Base-by-base conservation (phyloP, 2,888 invertebrate genomes). In the Selenia dentaria region DNA sequence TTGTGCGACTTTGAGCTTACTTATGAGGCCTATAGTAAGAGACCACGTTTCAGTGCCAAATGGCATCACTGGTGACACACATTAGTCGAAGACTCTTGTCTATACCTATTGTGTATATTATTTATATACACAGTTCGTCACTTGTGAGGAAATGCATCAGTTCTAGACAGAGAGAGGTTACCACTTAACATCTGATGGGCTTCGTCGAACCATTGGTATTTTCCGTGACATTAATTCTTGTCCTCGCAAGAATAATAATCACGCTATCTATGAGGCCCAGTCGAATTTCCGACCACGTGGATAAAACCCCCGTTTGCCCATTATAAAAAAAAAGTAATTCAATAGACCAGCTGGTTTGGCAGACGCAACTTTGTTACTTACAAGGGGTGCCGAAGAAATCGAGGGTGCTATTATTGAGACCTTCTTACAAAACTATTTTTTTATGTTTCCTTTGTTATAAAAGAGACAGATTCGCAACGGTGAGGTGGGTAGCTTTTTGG, bases 261-360 rank as follows among this genome's bases (percentile, higher is more conserved):
- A 6, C 16, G 24, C 10, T 51, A 41, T 55, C 50, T 51, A 52
- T 49, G 63, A 59, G 62, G 63, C 67, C 69, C 67, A 70, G 71
- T 72, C 69, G 58, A 70, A 73, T 77, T 75, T 81, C 80, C 81
- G 74, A 79, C 79, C 83, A 86, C 87, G 85, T 86, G 84, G 75
- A 74, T 62, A 66, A 64, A 64, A 52, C 63, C 64, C 62, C 57
- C 67, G 59, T 53, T 60, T 62, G n/a, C n/a, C n/a, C n/a, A n/a
- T 57, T 54, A 47, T 42, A 34, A 60, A 67, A 75, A 67, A 75
- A 73, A 71, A 66, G 52, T 54, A 25, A 26, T 72, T 88, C 68
- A 85, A 88, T 83, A 81, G 83, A 79, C 81, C 89, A 88, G 87
- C 86, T 89, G 88, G 84, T 83, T 78, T 71, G 68, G 62, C 74